phyloP scores from a whole-genome alignment of 2,113 vertebrate species.

The zebrafish (Danio rerio) region GRCz12tu NC_133182.1:72735501-72736000 shows the following conservation, averaged over 20 bases:
- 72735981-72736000: conserved; percentile 92
- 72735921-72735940: conserved; percentile 59
- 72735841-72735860: conserved; percentile 77
- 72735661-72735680: conserved; percentile 79
- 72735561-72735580: neutral
- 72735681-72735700: conserved; percentile 82
- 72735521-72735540: too few relatives aligned
- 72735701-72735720: conserved; percentile 85
- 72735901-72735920: conserved; percentile 61
- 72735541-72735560: too few relatives aligned
- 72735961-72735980: conserved; percentile 77
- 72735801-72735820: conserved; percentile 82
- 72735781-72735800: conserved; percentile 83
- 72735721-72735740: conserved; percentile 71
- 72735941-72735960: conserved; percentile 65
- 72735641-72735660: conserved; percentile 67
- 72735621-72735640: conserved; percentile 81
- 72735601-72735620: conserved; percentile 84
- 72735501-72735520: too few relatives aligned
- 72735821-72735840: conserved; percentile 79
- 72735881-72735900: conserved; percentile 83
- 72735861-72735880: conserved; percentile 83
- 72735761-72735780: conserved; percentile 82
- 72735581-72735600: conserved; percentile 80
- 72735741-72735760: conserved; percentile 71